These are phyloP conservation scores for Caradrina clavipalpis DNA, from an alignment of 2,888 invertebrate genomes.

Conservation along the genomic window DNA sequence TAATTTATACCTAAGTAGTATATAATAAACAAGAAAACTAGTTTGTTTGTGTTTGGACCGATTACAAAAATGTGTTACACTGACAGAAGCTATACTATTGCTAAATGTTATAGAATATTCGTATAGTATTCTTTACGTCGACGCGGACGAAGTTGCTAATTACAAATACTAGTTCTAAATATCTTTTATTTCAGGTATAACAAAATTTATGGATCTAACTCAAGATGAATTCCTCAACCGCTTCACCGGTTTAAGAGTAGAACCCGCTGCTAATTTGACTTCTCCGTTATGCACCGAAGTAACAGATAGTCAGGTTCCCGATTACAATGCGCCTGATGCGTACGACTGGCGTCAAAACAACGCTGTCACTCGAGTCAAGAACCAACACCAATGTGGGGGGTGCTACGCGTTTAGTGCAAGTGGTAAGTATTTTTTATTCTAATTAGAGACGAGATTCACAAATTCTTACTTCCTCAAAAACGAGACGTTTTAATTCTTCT, in stretches of 20 bases:
- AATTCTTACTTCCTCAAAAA: too few species aligned
- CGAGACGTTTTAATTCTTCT: too few species aligned
- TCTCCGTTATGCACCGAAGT: not conserved
- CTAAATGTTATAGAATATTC: too few species aligned
- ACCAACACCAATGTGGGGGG: constrained; percentile 94
- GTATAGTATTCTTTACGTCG: too few species aligned
- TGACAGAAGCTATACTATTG: too few species aligned
- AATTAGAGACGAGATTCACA: not conserved
- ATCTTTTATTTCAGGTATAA: constrained; percentile 46
- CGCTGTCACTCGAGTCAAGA: constrained; percentile 94
- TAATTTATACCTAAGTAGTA: too few species aligned
- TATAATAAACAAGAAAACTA: too few species aligned
- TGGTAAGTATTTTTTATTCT: constrained; percentile 32
- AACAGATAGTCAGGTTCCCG: constrained; percentile 25
- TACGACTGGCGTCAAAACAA: constrained; percentile 94
- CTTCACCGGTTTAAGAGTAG: constrained; percentile 13
- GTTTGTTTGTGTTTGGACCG: too few species aligned
- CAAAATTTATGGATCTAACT: constrained; percentile 48
- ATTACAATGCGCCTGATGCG: constrained; percentile 52
- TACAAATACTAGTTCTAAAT: not conserved
- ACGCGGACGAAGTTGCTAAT: too few species aligned
- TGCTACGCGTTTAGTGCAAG: constrained; percentile 92
- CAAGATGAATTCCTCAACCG: constrained; percentile 29
- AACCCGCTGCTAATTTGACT: constrained; percentile 15
- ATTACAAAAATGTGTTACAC: too few species aligned